phyloP scores from a whole-genome alignment of 2,113 vertebrate species.

The Sander lucioperca region DNA sequence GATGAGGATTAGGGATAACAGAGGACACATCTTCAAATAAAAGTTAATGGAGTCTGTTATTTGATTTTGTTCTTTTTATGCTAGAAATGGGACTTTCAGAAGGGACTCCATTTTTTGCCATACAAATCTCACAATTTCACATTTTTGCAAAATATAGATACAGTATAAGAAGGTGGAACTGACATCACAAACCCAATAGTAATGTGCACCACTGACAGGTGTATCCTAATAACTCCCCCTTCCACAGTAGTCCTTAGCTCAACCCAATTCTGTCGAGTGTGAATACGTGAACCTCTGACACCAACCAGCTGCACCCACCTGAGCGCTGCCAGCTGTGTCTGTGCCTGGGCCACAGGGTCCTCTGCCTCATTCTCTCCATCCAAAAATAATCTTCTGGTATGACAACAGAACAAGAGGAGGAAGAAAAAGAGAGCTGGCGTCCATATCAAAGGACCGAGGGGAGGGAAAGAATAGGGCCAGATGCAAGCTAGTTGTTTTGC shows the following conservation, averaged over 20 bases:
- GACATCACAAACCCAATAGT: background rate
- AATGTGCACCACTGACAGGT: background rate
- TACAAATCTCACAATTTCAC: background rate
- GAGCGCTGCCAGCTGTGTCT: conserved; percentile 55
- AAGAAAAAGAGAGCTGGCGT: conserved; percentile 68
- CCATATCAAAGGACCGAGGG: conserved; percentile 74
- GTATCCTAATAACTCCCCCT: background rate
- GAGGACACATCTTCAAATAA: background rate
- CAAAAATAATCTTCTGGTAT: conserved; percentile 79
- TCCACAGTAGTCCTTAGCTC: conserved; percentile 15
- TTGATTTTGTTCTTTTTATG: background rate
- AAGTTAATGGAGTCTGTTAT: background rate
- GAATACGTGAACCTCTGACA: conserved; percentile 66
- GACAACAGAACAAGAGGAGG: conserved; percentile 69
- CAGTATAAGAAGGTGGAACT: background rate
- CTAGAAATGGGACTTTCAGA: background rate
- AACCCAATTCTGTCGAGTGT: conserved; percentile 26
- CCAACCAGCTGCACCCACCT: conserved; percentile 70
- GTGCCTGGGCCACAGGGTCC: conserved; percentile 20
- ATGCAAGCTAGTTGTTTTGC: conserved; percentile 67
- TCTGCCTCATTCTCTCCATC: conserved; percentile 52
- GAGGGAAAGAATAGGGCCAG: conserved; percentile 76
- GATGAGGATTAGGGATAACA: background rate
- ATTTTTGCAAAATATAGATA: background rate
- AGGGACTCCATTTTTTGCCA: background rate